Base-by-base conservation (phyloP, 1,140 invertebrate genomes). In the Scaptomyza pallida region DNA sequence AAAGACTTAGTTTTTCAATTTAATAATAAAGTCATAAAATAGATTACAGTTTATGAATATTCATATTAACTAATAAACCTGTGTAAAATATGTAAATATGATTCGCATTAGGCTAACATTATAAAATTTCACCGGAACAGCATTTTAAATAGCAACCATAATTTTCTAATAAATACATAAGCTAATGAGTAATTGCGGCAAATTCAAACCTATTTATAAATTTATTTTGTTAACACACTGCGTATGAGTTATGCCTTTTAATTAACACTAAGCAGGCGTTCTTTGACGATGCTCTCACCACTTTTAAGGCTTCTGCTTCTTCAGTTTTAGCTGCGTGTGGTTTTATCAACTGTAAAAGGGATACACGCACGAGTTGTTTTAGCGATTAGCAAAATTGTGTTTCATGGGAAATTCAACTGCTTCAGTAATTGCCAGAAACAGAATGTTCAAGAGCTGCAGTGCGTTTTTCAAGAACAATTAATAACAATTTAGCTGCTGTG, bases 401-500 rank as follows among this genome's bases (percentile, higher is more conserved):
- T 45, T 55, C 13, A 19, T 37, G 15, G 26, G 37, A 72, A 60
- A 55, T 47, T 67, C 26, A 30, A 30, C 33, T n/a, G n/a, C 43
- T 37, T 73, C 56, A 37, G 23, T 37, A 69, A 50, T 63, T 41
- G 13, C 21, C n/a, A 51, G 50, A 35, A 35, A 35, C n/a, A 30
- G 23, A 26, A 26, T 47, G 51, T 57, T 59, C 33, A 45, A 16
- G 12, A 33, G 47, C 33, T 59, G 56, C 65, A 33, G 44, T n/a
- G 44, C 19, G 15, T 35, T 40, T 50, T 57, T n/a, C n/a, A n/a
- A n/a, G n/a, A n/a, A n/a, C n/a, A n/a, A 70, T 85, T 74, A 83
- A 75, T 75, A 71, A 78, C 63, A 72, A 52, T 81, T 67, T 57
- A 54, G 56, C 45, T 59, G 67, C 33, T 60, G 57, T 83, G 80